Conservation (phyloP, 2,797 vertebrate genomes). For the Champsocephalus esox region DNA sequence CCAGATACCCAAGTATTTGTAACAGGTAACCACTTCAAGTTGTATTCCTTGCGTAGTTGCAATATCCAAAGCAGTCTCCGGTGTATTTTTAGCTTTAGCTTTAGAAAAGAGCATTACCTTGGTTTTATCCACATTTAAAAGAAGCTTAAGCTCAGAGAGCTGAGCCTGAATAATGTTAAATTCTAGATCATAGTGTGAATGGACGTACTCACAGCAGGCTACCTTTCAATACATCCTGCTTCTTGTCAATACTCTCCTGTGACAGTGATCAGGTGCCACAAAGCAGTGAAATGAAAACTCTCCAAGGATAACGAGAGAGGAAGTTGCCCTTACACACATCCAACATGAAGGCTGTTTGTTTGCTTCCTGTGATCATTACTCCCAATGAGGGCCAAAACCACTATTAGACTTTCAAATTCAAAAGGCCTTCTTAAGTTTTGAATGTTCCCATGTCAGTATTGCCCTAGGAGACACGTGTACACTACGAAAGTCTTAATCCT, state of each 20-base stretch:
- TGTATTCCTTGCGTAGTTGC: too few species aligned
- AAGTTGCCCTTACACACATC: slow-evolving; percentile 44
- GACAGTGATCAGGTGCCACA: slow-evolving; percentile 43
- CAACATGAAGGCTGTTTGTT: slow-evolving; percentile 46
- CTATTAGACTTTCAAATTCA: slow-evolving; percentile 44
- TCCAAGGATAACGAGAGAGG: slow-evolving; percentile 26
- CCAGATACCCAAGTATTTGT: too few species aligned
- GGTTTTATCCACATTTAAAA: too few species aligned
- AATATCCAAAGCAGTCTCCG: too few species aligned
- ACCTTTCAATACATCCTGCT: slow-evolving; percentile 35
- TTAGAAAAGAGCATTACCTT: too few species aligned
- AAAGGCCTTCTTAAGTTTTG: slow-evolving; percentile 1
- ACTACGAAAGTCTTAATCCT: slow-evolving; percentile 13
- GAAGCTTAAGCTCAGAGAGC: too few species aligned
- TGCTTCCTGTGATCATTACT: slow-evolving; percentile 53
- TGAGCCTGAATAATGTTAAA: too few species aligned
- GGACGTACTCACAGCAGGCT: slow-evolving; percentile 20
- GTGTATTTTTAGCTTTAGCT: too few species aligned
- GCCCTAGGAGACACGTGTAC: neutral
- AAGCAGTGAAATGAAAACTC: slow-evolving; percentile 29
- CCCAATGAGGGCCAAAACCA: slow-evolving; percentile 30
- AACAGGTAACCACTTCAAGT: too few species aligned
- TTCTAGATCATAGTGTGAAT: slow-evolving; percentile 46
- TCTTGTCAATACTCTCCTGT: slow-evolving; percentile 32
- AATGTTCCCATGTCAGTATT: slow-evolving; percentile 2